phyloP scores from a whole-genome alignment of 2,797 vertebrate genomes.

The Micropoecilia bifurca region DNA sequence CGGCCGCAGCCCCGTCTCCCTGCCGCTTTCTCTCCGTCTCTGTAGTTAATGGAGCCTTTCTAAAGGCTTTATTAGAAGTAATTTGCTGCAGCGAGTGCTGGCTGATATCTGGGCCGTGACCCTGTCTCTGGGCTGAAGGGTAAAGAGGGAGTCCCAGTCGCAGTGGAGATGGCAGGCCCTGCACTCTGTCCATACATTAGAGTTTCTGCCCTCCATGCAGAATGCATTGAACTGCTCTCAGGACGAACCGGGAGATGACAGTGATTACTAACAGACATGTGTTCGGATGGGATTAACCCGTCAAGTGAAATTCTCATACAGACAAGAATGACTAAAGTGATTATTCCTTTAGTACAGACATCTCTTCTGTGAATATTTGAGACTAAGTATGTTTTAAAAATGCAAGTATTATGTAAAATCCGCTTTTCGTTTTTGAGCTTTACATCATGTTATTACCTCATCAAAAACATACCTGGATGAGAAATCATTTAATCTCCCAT shows the following conservation, averaged over 20 bases:
- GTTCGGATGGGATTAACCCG: not conserved
- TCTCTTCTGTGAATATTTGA: not conserved
- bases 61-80: conserved; percentile 82
- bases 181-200: conserved; percentile 40
- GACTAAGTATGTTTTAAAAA: not conserved
- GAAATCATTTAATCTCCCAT: no score
- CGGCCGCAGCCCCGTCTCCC: conserved; percentile 31
- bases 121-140: conserved; percentile 75
- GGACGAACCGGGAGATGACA: conserved; percentile 6
- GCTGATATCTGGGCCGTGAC: conserved; percentile 83
- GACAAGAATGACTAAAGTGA: not conserved
- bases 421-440: no score
- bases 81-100: conserved; percentile 88
- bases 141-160: conserved; percentile 55
- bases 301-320: not conserved
- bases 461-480: no score
- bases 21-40: conserved; percentile 33
- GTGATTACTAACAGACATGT: conserved; percentile 27
- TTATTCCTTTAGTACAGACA: not conserved
- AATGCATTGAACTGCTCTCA: conserved; percentile 14
- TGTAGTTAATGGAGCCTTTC: conserved; percentile 76
- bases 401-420: not conserved
- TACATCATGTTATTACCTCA: no score
- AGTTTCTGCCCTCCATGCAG: conserved; percentile 21
- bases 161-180: conserved; percentile 41